Evolutionary conservation across 2,888 invertebrate species (phyloP).

Genomic region (Agrotis segetum): DNA sequence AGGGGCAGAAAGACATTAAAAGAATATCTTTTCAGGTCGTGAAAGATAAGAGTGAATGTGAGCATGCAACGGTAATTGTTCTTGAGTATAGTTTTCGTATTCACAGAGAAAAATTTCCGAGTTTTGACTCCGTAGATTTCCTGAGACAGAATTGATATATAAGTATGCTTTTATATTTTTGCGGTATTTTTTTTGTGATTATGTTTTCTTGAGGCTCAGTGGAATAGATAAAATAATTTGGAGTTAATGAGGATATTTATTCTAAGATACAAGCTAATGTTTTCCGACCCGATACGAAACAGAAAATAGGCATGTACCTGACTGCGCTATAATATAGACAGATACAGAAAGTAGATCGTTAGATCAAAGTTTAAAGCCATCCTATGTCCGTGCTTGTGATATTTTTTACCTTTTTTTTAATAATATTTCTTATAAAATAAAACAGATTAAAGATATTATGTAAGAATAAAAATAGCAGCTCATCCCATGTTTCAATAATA

Average conservation of each 20-base stretch:
- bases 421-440: too few relatives aligned
- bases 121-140: slow-evolving; percentile 36
- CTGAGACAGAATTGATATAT: slow-evolving; percentile 30
- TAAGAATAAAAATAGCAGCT: background rate
- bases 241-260: too few relatives aligned
- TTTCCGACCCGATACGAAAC: too few relatives aligned
- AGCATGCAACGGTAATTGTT: slow-evolving; percentile 47
- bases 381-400: too few relatives aligned
- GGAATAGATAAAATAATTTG: too few relatives aligned
- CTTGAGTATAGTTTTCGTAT: slow-evolving; percentile 55
- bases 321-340: too few relatives aligned
- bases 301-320: too few relatives aligned
- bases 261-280: too few relatives aligned
- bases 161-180: slow-evolving; percentile 28
- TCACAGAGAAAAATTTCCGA: slow-evolving; percentile 49
- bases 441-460: background rate
- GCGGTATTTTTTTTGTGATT: background rate
- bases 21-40: slow-evolving; percentile 57
- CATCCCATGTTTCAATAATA: too few relatives aligned
- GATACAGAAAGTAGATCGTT: too few relatives aligned
- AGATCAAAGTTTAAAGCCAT: too few relatives aligned
- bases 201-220: background rate
- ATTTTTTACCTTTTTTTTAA: background rate
- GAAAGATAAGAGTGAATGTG: slow-evolving; percentile 59
- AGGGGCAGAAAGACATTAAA: slow-evolving; percentile 59